Evolutionary conservation across 64 coral and sea anemone species (phyloP).

Genomic region (Hydrozoanthus tunicans): DNA sequence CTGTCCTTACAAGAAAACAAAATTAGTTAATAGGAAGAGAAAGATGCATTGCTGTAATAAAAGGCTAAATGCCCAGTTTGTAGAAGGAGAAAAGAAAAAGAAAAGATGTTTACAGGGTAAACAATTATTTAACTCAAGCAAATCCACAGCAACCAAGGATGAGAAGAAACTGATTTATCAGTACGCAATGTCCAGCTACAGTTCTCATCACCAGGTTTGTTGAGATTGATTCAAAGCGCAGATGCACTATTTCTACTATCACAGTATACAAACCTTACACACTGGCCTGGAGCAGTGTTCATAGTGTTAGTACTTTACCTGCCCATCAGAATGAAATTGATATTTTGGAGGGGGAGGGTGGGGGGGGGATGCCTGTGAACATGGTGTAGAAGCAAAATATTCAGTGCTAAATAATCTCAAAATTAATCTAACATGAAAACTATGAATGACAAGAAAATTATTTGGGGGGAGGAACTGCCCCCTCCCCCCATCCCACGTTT

Average conservation of each 20-base stretch:
- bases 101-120: background rate
- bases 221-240: background rate
- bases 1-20: constrained; percentile 25
- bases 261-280: no score
- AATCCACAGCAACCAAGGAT: background rate
- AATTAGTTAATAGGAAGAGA: background rate
- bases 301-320: no score
- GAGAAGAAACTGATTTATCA: constrained; percentile 34
- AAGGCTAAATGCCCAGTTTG: background rate
- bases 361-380: no score
- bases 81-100: background rate
- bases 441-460: no score
- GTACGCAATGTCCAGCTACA: background rate
- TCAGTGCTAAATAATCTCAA: no score
- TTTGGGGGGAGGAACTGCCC: no score
- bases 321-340: no score
- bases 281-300: no score
- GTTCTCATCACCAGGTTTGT: constrained; percentile 33
- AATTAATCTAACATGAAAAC: no score
- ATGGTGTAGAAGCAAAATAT: no score
- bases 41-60: background rate
- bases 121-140: background rate
- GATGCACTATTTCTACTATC: background rate
- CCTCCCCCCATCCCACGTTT: no score
- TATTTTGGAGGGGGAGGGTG: no score